Evolutionary conservation across 2,888 invertebrate species (phyloP).

Genomic region (Drosophila diplacantha): DNA sequence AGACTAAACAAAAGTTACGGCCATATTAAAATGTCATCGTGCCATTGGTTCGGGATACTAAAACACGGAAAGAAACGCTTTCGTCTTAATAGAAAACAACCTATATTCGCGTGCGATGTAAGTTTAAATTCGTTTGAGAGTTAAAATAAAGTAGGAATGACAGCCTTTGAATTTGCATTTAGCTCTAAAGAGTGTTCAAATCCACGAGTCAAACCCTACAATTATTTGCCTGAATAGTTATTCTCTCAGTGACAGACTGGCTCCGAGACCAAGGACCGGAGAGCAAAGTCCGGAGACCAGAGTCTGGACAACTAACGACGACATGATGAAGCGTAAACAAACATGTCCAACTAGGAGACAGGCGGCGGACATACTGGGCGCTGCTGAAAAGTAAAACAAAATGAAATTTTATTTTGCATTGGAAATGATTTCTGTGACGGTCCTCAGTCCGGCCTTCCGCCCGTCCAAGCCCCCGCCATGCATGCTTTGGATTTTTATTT

Average conservation of each 20-base stretch:
- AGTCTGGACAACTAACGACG: slow-evolving; percentile 59
- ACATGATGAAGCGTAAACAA: slow-evolving; percentile 75
- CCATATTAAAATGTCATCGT: slow-evolving; percentile 71
- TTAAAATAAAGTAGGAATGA: too few relatives aligned
- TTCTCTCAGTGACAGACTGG: slow-evolving; percentile 10
- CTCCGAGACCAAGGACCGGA: neutral
- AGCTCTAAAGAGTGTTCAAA: neutral
- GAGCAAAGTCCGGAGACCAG: neutral
- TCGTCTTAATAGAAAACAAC: neutral
- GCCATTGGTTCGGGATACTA: slow-evolving; percentile 56
- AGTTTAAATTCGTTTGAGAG: neutral
- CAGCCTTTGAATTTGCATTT: neutral
- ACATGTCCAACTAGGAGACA: slow-evolving; percentile 67
- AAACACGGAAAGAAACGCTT: neutral
- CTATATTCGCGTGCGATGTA: neutral
- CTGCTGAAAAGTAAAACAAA: slow-evolving; percentile 65
- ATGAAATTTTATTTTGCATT: slow-evolving; percentile 72
- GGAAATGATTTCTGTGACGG: slow-evolving; percentile 60
- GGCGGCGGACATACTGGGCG: slow-evolving; percentile 28
- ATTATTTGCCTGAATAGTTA: neutral
- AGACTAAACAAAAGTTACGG: slow-evolving; percentile 68
- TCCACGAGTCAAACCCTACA: neutral
- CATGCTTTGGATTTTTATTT: slow-evolving; percentile 64
- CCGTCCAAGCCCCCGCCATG: slow-evolving; percentile 14
- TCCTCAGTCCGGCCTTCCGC: neutral